These are phyloP conservation scores for Pterostichus madidus DNA, from an alignment of 2,888 invertebrate species.

Conservation along the genomic window DNA sequence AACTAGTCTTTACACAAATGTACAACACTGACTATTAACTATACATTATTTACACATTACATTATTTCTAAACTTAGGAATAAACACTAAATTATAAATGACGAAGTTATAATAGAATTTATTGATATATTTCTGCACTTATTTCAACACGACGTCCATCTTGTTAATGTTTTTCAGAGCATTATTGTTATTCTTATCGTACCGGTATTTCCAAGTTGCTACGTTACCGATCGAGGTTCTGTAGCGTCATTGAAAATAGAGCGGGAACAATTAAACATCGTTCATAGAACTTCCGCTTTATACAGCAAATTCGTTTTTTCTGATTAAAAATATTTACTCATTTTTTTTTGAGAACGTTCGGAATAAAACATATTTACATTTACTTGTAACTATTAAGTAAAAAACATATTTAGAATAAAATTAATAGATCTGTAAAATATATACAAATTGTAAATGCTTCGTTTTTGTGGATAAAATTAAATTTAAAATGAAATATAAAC, in stretches of 20 bases:
- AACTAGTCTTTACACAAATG: slow-evolving; percentile 51
- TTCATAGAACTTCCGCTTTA: too few species aligned
- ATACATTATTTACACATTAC: slow-evolving; percentile 36
- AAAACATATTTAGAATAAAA: too few species aligned
- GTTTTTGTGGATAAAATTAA: too few species aligned
- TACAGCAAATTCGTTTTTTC: too few species aligned
- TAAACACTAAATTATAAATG: slow-evolving; percentile 45
- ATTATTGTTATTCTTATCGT: slow-evolving; percentile 47
- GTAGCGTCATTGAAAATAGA: not conserved
- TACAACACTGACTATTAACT: slow-evolving; percentile 49
- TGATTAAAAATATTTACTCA: too few species aligned
- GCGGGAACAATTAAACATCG: not conserved
- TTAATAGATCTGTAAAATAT: too few species aligned
- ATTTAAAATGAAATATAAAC: too few species aligned
- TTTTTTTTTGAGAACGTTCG: too few species aligned
- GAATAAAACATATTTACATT: too few species aligned
- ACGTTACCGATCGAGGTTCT: not conserved
- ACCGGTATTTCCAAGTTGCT: slow-evolving; percentile 1
- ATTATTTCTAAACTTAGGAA: slow-evolving; percentile 39
- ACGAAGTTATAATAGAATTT: not conserved
- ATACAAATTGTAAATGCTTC: too few species aligned
- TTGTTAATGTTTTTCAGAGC: slow-evolving; percentile 62
- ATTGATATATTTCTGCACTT: slow-evolving; percentile 53
- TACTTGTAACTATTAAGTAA: too few species aligned
- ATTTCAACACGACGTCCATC: slow-evolving; percentile 53